Evolutionary conservation across 1,140 invertebrate genomes (phyloP), one percentile per base, ranked within the genome.

Genomic region (Diabrotica undecimpunctata): DNA sequence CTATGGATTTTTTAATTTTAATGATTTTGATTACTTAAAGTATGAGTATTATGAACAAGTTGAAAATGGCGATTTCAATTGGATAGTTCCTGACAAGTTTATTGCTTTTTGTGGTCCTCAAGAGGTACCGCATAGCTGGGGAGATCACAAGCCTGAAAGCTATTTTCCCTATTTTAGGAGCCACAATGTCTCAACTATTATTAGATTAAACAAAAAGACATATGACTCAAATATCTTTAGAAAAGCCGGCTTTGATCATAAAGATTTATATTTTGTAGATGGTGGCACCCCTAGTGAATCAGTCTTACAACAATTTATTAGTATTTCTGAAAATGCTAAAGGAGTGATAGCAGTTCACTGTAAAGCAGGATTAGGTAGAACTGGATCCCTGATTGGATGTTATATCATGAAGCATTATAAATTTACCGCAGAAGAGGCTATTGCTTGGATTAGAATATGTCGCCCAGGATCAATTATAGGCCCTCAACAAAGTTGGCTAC

Each of bases 391-490:
- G 35, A 99, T 99, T 73, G 96, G 88, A 6, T 97, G 95, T 79
- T 99, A 98, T 78, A 92, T 99, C 70, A 99, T 99, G 95, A 99
- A 99, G 80, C 95, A 99, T 79, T 98, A 94, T 82, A 87, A 88
- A 62, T 94, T 99, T 75, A 92, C 92, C 11, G 95, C 96, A 6
- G 85, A 90, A 62, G 96, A 99, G 82, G 87, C 92, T 6, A 99
- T 99, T 74, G 97, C 93, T 6, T 99, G 97, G 97, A 88, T 97
- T 64, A 83, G 97, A 72, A 90, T 99, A 67, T 99, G 96, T 80
- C 85, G 97, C n/a, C 97, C 97, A n/a, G 97, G 97, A 8, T 98
- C 95, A 41, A 91, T 99, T 25, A 98, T 99, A 77, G 96, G 96
- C 0, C 92, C 95, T 74, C 97, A 99, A 79, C 97, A 99, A 79